These are phyloP conservation scores for Acanthurus tractus DNA, from an alignment of 2,797 vertebrate genomes.

Conservation along the genomic window DNA sequence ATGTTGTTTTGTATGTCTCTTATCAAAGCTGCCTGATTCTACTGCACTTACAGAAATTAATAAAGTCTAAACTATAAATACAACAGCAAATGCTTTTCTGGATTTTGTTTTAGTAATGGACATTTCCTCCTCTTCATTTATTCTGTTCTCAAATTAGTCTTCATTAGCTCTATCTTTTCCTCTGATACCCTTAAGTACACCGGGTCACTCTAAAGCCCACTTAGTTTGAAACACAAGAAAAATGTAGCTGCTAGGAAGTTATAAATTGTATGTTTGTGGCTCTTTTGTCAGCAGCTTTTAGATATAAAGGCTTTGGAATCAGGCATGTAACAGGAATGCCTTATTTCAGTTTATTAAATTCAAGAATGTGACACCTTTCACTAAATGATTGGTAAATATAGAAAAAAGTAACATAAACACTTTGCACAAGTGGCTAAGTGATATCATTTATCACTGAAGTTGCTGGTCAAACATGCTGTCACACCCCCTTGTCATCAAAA, in stretches of 20 bases:
- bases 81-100: slow-evolving; percentile 37
- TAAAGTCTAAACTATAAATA: slow-evolving; percentile 38
- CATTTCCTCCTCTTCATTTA: not conserved
- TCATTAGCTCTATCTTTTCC: no score
- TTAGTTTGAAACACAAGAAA: slow-evolving; percentile 1
- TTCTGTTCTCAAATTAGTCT: no score
- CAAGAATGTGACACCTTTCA: not conserved
- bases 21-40: slow-evolving; percentile 1
- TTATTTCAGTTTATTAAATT: slow-evolving; percentile 1
- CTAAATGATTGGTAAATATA: slow-evolving; percentile 1
- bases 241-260: not conserved
- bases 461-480: slow-evolving; percentile 14
- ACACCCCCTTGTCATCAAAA: slow-evolving; percentile 12
- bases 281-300: not conserved
- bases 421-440: not conserved
- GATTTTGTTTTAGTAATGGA: slow-evolving; percentile 32
- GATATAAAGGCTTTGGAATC: not conserved
- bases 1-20: slow-evolving; percentile 14
- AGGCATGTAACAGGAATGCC: not conserved
- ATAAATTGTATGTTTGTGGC: not conserved
- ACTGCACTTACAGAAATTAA: slow-evolving; percentile 37
- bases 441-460: not conserved
- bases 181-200: no score
- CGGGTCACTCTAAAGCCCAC: no score
- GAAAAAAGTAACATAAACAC: not conserved